These are phyloP conservation scores for Lingula anatina DNA, from an alignment of 2,888 invertebrate genomes.

Conservation along the genomic window DNA sequence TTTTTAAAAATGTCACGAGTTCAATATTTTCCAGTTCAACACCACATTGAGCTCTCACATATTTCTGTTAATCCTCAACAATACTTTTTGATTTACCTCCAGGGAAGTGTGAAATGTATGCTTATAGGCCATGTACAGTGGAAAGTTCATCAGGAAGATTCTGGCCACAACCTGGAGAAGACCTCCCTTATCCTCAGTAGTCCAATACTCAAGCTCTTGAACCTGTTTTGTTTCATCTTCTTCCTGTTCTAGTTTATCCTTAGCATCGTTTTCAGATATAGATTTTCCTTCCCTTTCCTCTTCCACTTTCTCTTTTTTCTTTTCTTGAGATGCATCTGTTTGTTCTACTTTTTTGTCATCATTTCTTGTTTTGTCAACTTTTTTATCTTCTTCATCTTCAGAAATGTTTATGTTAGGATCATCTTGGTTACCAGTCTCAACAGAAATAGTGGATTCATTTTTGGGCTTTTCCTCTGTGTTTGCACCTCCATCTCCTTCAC, in stretches of 20 bases:
- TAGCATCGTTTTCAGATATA: background rate
- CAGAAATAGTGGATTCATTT: background rate
- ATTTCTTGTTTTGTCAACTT: slow-evolving; percentile 1
- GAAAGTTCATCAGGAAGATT: slow-evolving; percentile 83
- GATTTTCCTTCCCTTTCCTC: slow-evolving; percentile 5
- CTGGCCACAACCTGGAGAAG: slow-evolving; percentile 83
- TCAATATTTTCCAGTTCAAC: too few species aligned
- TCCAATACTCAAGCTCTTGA: slow-evolving; percentile 57
- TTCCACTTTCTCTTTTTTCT: slow-evolving; percentile 16
- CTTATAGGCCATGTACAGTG: slow-evolving; percentile 68
- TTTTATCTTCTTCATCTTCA: slow-evolving; percentile 7
- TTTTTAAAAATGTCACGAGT: too few species aligned
- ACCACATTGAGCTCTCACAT: too few species aligned
- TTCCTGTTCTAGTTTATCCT: slow-evolving; percentile 12
- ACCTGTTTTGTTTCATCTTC: slow-evolving; percentile 16
- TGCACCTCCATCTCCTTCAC: slow-evolving; percentile 5
- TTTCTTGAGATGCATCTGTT: slow-evolving; percentile 13
- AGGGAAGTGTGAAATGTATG: slow-evolving; percentile 72
- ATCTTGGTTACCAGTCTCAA: slow-evolving; percentile 1
- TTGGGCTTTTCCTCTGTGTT: slow-evolving; percentile 8
- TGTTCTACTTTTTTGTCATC: slow-evolving; percentile 18
- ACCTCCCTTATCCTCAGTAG: slow-evolving; percentile 79
- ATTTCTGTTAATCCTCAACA: too few species aligned
- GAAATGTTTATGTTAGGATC: too few species aligned
- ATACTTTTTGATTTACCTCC: slow-evolving; percentile 58